phyloP scores from a whole-genome alignment of 1,140 invertebrate genomes.

The Drosophila sproati region DNA sequence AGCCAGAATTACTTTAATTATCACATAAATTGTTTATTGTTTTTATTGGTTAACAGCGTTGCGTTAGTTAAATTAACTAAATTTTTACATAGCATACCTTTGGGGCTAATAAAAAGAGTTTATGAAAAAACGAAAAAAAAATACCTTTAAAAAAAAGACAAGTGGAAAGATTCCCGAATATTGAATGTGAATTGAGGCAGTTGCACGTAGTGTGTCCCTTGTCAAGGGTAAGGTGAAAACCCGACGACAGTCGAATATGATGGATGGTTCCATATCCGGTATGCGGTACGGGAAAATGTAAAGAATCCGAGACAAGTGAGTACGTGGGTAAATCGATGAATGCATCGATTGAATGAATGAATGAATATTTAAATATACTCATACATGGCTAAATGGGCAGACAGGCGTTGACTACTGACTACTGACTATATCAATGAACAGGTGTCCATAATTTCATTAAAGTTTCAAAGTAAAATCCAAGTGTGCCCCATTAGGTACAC shows the following conservation, averaged over 20 bases:
- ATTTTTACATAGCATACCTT: neutral
- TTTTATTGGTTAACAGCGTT: no score
- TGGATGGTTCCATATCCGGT: constrained; percentile 71
- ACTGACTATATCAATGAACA: constrained; percentile 17
- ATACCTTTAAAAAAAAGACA: neutral
- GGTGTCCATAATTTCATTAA: constrained; percentile 64
- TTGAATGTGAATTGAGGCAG: neutral
- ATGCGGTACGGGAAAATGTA: constrained; percentile 24
- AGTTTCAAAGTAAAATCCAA: constrained; percentile 63
- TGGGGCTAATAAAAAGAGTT: neutral
- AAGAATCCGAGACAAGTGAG: neutral
- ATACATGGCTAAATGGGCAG: neutral
- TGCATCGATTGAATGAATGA: constrained; percentile 6
- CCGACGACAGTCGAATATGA: constrained; percentile 47
- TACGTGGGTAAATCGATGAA: constrained; percentile 27
- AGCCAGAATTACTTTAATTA: no score
- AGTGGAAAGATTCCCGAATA: no score
- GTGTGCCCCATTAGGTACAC: constrained; percentile 59
- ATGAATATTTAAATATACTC: neutral
- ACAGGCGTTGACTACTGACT: neutral
- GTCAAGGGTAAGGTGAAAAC: constrained; percentile 6
- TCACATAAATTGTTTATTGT: no score
- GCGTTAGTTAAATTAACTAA: neutral
- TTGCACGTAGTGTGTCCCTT: constrained; percentile 21
- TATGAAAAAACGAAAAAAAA: neutral